Evolutionary conservation across 2,888 invertebrate genomes (phyloP), one percentile per base, ranked within the genome.

Genomic region (Brachypterus glaber): DNA sequence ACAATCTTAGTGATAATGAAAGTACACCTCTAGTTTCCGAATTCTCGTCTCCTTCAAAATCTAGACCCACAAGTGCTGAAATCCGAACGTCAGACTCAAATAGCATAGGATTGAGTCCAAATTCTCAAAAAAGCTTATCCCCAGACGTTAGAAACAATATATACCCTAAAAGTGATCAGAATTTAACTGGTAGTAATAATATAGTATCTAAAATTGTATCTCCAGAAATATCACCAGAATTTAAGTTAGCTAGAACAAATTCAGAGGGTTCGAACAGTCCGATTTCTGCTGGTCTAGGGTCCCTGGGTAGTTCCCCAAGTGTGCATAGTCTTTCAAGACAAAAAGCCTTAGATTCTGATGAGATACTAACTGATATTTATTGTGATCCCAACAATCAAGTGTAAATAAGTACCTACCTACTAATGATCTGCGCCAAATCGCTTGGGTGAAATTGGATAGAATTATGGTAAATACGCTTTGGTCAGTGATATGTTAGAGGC

Each of bases 11-110:
- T 57, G 79, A 79, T 56, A 80, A 80, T 58, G 82, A 82, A 55
- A 75, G 75, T 48, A 78, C 81, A 2, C 79, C 79, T 39, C 68
- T 82, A 41, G 77, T 82, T 4, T 72, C 72, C 0, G 62, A 63
- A 45, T 49, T 60, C 7, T 62, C 59, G 3, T 54, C 60, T 1
- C 57, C 59, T 4, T 55, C 58, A 14, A 54, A 51, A 35, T 57
- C 57, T 1, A 49, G 50, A 4, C 53, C 55, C 17, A 58, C 57
- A 40, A 52, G 56, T 7, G n/a, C n/a, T n/a, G 55, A 56, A 21
- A 40, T 51, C 1, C 53, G 50, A 47, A 56, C 58, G 3, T 58
- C 60, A 0, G 50, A 49, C 30, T 57, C 59, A 2, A 53, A 47
- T 21, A 56, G 55, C 42, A 47, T 54, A 32, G 56, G 53, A 2